These are phyloP conservation scores for Halocaridina rubra DNA, from an alignment of 2,888 invertebrate species.

Conservation along the genomic window DNA sequence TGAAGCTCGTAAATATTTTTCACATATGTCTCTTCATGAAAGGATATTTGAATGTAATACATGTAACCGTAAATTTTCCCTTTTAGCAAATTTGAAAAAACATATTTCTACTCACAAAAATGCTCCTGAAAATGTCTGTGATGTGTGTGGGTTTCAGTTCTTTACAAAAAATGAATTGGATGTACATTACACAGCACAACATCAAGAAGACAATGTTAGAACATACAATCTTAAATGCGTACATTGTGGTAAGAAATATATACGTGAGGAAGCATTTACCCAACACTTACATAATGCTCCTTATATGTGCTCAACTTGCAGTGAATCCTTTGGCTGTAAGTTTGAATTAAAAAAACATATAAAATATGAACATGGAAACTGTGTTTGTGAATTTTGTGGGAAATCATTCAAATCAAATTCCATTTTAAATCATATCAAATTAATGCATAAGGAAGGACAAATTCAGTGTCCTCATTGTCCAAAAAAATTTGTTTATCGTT, in stretches of 20 bases:
- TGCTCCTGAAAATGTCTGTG: constrained; percentile 40
- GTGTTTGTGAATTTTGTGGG: constrained; percentile 51
- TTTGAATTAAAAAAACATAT: constrained; percentile 31
- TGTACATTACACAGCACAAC: constrained; percentile 30
- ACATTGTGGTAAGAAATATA: constrained; percentile 37
- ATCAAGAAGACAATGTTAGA: constrained; percentile 27
- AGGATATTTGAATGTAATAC: constrained; percentile 36
- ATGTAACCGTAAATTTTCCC: constrained; percentile 33
- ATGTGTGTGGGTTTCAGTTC: constrained; percentile 41
- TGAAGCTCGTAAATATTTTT: constrained; percentile 43
- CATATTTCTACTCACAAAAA: constrained; percentile 28
- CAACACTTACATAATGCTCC: constrained; percentile 37
- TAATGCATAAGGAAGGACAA: constrained; percentile 35
- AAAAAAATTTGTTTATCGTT: constrained; percentile 46
- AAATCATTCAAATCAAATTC: constrained; percentile 45
- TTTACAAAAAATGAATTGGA: constrained; percentile 4
- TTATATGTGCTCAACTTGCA: constrained; percentile 34
- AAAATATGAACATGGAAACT: constrained; percentile 25
- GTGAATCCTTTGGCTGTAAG: constrained; percentile 35
- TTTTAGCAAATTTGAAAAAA: constrained; percentile 42
- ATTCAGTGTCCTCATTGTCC: constrained; percentile 44
- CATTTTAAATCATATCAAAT: constrained; percentile 42
- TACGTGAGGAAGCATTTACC: constrained; percentile 30
- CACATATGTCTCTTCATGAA: constrained; percentile 37
- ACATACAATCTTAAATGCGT: constrained; percentile 25